These are phyloP conservation scores for Syngnathus rostellatus DNA, from an alignment of 2,797 vertebrate genomes.

Conservation along the genomic window DNA sequence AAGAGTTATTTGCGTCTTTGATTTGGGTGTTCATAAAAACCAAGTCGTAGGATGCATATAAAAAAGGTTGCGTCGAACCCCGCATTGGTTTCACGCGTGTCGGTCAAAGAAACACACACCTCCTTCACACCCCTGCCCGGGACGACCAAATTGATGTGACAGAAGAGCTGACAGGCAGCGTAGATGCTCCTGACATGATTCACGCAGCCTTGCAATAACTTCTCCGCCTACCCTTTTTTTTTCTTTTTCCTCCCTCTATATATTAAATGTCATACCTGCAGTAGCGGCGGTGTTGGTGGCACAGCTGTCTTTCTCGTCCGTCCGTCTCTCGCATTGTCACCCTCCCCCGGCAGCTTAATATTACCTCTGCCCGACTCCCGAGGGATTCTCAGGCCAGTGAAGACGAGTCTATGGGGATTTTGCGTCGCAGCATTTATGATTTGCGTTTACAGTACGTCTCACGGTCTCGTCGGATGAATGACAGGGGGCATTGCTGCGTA, in stretches of 20 bases:
- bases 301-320: neutral
- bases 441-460: neutral
- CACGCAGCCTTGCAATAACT: constrained; percentile 8
- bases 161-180: constrained; percentile 4
- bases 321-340: neutral
- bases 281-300: neutral
- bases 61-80: neutral
- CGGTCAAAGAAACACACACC: neutral
- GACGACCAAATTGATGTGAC: neutral
- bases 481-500: constrained; percentile 51
- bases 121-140: neutral
- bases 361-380: neutral
- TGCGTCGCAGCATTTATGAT: neutral
- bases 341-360: neutral
- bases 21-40: neutral
- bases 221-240: neutral
- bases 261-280: constrained; percentile 8
- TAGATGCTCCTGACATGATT: constrained; percentile 8
- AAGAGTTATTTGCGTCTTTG: constrained; percentile 12
- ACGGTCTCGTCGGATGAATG: constrained; percentile 50
- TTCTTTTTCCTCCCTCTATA: neutral
- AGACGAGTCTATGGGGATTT: neutral
- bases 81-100: neutral
- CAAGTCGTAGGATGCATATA: neutral
- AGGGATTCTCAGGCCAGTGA: neutral